phyloP scores from a whole-genome alignment of 30 jellyfish, hydroid and myxozoan species.

The Hydractinia symbiolongicarpus region DNA sequence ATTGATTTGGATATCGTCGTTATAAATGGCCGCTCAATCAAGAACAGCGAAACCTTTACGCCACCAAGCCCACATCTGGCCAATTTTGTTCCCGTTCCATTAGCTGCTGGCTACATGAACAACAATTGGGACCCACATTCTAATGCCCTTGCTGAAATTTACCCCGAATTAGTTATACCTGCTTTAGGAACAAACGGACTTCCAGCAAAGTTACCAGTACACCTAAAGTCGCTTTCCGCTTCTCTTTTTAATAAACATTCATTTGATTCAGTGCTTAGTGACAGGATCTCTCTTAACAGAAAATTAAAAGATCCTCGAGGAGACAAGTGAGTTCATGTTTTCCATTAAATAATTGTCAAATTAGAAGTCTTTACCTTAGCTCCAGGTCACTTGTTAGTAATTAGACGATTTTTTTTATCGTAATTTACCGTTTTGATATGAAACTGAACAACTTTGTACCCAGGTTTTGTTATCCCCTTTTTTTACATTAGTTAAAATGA shows the following conservation, averaged over 20 bases:
- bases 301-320: conserved; percentile 4
- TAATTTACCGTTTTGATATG: too few species aligned
- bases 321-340: neutral
- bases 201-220: conserved; percentile 19
- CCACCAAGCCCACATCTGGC: conserved; percentile 3
- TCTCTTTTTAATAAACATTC: conserved; percentile 8
- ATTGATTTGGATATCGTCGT: conserved; percentile 55
- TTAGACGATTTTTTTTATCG: too few species aligned
- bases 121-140: neutral
- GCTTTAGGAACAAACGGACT: neutral
- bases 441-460: too few species aligned
- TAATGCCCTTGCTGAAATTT: neutral
- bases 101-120: neutral
- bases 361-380: neutral
- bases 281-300: conserved; percentile 8
- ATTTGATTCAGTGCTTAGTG: conserved; percentile 18
- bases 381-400: too few species aligned
- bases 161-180: conserved; percentile 6
- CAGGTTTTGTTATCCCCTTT: too few species aligned
- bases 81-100: neutral
- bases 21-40: neutral
- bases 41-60: neutral
- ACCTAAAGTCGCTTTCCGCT: neutral
- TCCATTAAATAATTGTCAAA: neutral
- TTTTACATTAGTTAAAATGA: too few species aligned